Conservation (phyloP, 2,888 invertebrate genomes). For the Hipparchia semele region DNA sequence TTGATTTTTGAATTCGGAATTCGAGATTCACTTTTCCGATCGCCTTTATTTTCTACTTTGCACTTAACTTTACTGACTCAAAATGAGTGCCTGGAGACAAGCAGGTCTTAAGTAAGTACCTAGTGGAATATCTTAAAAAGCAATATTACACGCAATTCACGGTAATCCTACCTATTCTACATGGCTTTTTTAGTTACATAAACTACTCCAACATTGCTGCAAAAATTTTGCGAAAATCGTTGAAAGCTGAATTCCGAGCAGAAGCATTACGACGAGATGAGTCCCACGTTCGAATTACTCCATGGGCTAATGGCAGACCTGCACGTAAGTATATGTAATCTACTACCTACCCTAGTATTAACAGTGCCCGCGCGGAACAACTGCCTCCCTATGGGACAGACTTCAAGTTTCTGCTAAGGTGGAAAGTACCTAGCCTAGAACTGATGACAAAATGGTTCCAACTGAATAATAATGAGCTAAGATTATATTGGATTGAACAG, state of each 20-base stretch:
- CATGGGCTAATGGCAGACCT: slow-evolving; percentile 95
- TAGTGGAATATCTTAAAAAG: not conserved
- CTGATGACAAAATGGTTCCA: too few species aligned
- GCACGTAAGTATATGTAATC: slow-evolving; percentile 85
- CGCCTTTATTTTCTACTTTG: slow-evolving; percentile 42
- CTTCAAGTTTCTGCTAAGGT: too few species aligned
- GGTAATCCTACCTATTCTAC: not conserved
- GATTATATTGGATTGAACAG: too few species aligned
- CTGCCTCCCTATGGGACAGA: too few species aligned
- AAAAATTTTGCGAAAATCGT: slow-evolving; percentile 88
- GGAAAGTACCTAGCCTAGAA: not conserved
- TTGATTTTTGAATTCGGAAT: slow-evolving; percentile 40
- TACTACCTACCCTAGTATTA: not conserved
- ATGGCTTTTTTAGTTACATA: slow-evolving; percentile 88
- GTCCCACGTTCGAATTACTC: slow-evolving; percentile 90
- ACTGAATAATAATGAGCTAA: too few species aligned
- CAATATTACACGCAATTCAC: not conserved
- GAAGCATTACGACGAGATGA: slow-evolving; percentile 91
- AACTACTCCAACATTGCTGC: slow-evolving; percentile 98
- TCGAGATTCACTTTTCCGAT: slow-evolving; percentile 39
- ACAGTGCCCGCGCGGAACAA: too few species aligned
- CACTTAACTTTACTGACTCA: slow-evolving; percentile 36
- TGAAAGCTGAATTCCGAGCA: slow-evolving; percentile 88
- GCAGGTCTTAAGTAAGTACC: slow-evolving; percentile 90
- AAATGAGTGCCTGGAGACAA: slow-evolving; percentile 92